Percentiles rank a stretch among this genome's conserved stretches.
These are phyloP conservation scores for Zootermopsis nevadensis DNA, from an alignment of 2,888 invertebrate species.

Conservation along the genomic window DNA sequence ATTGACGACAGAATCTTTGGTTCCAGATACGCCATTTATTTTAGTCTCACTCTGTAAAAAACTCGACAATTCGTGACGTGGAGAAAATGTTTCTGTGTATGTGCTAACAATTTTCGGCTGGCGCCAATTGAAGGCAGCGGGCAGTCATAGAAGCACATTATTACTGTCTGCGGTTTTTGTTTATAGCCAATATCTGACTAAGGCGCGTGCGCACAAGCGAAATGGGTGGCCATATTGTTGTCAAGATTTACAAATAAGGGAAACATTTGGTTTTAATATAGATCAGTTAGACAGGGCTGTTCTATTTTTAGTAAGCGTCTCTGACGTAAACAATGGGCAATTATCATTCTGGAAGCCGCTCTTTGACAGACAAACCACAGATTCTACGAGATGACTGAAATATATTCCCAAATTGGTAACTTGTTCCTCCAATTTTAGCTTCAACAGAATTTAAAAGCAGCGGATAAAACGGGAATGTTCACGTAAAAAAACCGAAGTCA, in stretches of 20 bases:
- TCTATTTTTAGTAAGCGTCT: background rate
- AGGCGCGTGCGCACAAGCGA: background rate
- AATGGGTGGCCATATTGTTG: background rate
- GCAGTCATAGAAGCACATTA: too few species aligned
- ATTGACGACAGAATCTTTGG: too few species aligned
- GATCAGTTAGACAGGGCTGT: background rate
- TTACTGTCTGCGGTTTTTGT: background rate
- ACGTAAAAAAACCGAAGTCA: background rate
- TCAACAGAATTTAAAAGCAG: background rate
- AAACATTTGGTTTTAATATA: background rate
- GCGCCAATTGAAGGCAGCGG: too few species aligned
- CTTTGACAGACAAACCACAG: background rate
- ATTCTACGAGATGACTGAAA: background rate
- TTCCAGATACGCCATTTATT: too few species aligned
- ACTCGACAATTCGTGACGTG: too few species aligned
- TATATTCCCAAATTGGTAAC: background rate
- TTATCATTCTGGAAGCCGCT: background rate
- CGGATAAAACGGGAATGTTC: background rate
- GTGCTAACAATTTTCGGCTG: too few species aligned
- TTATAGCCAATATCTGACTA: background rate
- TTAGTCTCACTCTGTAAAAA: too few species aligned
- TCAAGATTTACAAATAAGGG: conserved; percentile 10
- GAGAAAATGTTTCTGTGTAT: too few species aligned
- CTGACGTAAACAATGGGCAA: background rate
- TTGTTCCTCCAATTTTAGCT: conserved; percentile 8